Base-by-base conservation (phyloP, 2,888 invertebrate genomes). In the Drosophila affinis region DNA sequence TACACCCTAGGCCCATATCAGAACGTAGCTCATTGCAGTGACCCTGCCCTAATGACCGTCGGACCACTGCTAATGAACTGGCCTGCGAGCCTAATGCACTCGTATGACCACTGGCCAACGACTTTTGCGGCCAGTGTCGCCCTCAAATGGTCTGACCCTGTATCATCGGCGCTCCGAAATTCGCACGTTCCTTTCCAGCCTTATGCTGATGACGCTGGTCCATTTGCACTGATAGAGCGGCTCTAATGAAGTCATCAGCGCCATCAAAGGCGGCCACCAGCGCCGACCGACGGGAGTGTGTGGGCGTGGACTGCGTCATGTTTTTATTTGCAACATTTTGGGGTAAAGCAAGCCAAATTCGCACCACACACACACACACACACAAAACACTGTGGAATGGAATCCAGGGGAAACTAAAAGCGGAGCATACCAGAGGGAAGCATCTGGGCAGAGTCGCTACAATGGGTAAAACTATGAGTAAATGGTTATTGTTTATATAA, bases 171-270 rank as follows among this genome's bases (percentile, higher is more conserved):
- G 34, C 34, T 34, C 5, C 34, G 12, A 34, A 34, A 14, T 34
- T 5, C 12, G 34, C 65, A 67, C 65, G 65, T 67, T 45, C 44
- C 32, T 32, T 62, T 46, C 12, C 39, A 51, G 61, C 58, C 63
- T 52, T 70, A 52, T 55, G 70, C 56, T 75, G 84, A 80, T 87
- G 77, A 70, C 63, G 65, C 70, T 65, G 76, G 59, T 69, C 73
- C 83, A 79, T 83, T 81, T 81, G 77, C 76, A 76, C 68, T 77
- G 86, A 83, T 81, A 88, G 79, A 79, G 86, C 67, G 79, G 73
- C 88, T 86, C 79, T 88, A 86, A 86, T 88, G 85, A 89, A 87
- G 83, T 81, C 88, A 87, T 65, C 73, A 72, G 79, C 72, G 59
- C 71, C 84, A 85, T 77, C 89, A 81, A 81, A 78, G 76, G 67